Conservation (phyloP, 2,113 vertebrate genomes). For the Copsychus sechellarum region DNA sequence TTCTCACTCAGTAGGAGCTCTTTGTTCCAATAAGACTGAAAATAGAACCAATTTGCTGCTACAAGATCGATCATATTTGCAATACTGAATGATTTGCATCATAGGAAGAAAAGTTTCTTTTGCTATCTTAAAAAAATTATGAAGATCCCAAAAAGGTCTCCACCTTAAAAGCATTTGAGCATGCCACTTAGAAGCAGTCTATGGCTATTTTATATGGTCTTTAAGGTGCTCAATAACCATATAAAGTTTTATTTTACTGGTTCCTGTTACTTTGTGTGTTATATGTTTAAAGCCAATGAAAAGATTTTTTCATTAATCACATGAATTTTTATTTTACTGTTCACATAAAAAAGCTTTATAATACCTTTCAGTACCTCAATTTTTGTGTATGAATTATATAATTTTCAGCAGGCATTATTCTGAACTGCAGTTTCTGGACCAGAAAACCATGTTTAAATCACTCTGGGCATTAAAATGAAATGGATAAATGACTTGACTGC, state of each 20-base stretch:
- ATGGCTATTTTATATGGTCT: background rate
- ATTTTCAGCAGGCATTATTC: background rate
- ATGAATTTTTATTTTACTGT: slow-evolving; percentile 17
- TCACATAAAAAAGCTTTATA: slow-evolving; percentile 29
- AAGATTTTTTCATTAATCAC: slow-evolving; percentile 25
- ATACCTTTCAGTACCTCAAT: background rate
- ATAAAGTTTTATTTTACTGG: slow-evolving; percentile 30
- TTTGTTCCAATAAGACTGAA: background rate
- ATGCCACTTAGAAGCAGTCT: background rate
- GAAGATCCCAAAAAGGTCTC: background rate
- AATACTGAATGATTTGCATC: background rate
- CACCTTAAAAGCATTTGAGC: background rate
- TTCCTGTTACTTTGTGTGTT: background rate
- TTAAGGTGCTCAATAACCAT: background rate
- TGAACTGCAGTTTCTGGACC: background rate
- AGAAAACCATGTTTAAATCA: background rate
- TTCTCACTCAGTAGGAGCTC: background rate
- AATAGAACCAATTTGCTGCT: background rate
- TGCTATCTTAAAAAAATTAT: background rate
- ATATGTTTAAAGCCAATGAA: background rate
- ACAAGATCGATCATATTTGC: background rate
- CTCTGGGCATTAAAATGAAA: background rate
- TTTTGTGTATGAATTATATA: background rate
- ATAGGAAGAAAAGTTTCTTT: background rate
- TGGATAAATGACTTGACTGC: background rate